Percentiles rank a stretch among this genome's conserved stretches.
These are phyloP conservation scores for Sebastes glaucus DNA, from an alignment of 2,797 vertebrate genomes.

Conservation along the genomic window DNA sequence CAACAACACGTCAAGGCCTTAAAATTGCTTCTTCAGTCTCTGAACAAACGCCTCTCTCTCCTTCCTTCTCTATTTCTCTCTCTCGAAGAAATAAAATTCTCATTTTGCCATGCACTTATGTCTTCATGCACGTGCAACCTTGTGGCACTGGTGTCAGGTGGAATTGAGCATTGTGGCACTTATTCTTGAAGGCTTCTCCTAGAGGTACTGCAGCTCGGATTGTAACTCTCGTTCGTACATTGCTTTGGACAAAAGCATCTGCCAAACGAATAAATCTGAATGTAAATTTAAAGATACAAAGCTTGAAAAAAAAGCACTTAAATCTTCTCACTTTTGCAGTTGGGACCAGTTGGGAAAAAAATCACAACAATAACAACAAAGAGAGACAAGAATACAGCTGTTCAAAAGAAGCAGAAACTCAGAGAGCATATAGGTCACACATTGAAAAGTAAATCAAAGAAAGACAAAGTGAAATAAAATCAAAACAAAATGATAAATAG, in stretches of 20 bases:
- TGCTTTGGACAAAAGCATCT: background rate
- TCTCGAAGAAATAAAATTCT: background rate
- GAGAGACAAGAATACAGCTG: background rate
- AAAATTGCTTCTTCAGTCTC: background rate
- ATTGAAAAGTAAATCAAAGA: background rate
- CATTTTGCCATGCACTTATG: background rate
- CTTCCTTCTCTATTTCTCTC: background rate
- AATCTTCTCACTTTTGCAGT: background rate
- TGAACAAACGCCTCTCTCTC: background rate
- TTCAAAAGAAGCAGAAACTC: background rate
- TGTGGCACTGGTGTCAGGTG: background rate
- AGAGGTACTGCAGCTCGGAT: too few species aligned
- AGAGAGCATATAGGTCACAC: background rate
- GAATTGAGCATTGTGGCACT: background rate
- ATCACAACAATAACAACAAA: background rate
- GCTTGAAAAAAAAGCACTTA: background rate
- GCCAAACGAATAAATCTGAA: background rate
- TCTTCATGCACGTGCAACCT: background rate
- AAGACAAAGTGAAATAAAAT: background rate
- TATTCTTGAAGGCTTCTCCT: background rate
- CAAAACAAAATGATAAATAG: background rate
- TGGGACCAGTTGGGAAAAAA: background rate
- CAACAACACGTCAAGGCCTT: background rate
- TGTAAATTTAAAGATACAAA: background rate
- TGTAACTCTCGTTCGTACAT: background rate